phyloP scores from a whole-genome alignment of 2,888 invertebrate species.

The Dorcus parallelipipedus region DNA sequence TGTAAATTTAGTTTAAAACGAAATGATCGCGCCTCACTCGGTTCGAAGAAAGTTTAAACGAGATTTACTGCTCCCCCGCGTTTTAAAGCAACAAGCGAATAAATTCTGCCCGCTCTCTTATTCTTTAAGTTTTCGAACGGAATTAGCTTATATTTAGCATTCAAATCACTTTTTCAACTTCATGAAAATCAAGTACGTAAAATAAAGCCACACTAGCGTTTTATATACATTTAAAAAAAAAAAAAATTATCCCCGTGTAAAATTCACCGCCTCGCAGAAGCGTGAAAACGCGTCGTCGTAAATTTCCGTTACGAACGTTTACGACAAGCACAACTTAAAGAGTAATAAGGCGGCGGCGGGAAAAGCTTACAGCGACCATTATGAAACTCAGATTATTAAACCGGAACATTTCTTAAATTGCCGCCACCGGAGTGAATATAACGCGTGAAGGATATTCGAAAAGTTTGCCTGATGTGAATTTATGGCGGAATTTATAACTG shows the following conservation, averaged over 20 bases:
- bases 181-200: too few species aligned
- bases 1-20: too few species aligned
- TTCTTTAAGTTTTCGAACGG: too few species aligned
- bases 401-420: neutral
- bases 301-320: neutral
- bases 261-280: neutral
- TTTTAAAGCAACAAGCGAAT: too few species aligned
- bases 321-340: neutral
- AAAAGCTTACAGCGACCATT: neutral
- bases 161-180: too few species aligned
- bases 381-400: neutral
- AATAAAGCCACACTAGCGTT: too few species aligned
- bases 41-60: too few species aligned
- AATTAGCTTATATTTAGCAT: too few species aligned
- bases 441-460: neutral
- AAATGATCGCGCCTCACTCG: too few species aligned
- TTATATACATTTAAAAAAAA: too few species aligned
- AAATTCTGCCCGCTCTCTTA: too few species aligned
- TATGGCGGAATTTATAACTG: neutral
- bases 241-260: neutral
- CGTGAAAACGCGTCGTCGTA: neutral
- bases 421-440: neutral
- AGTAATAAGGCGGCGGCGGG: neutral
- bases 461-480: neutral
- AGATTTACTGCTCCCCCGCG: too few species aligned